Evolutionary conservation across 2,888 invertebrate genomes (phyloP), one percentile per base, ranked within the genome.

Genomic region (Ctena decussata): DNA sequence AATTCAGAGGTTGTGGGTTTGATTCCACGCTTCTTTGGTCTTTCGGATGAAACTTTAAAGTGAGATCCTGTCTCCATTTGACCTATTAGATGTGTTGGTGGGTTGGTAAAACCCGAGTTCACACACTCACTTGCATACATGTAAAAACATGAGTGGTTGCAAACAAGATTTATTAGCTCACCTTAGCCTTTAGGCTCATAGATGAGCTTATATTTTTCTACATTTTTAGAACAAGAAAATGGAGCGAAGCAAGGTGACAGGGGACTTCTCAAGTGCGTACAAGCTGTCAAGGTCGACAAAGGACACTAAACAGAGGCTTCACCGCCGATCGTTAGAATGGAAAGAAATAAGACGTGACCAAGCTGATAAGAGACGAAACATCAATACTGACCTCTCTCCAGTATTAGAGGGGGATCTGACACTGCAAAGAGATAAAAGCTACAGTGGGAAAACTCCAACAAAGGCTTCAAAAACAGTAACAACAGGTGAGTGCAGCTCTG

Each of bases 261-360:
- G 87, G 8, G 78, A 78, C 57, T 87, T 57, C 69, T 44, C 82
- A n/a, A 87, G 69, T 30, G 88, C 89, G 0, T 90, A 91, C 70
- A 91, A 91, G 76, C 75, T 85, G 57, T 87, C 87, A 57, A 77
- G 89, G 18, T 65, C 86, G 32, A 46, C 70, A 35, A 57, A 81
- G 24, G 83, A 87, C 44, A 86, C 72, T 39, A 86, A 83, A 69
- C 32, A 84, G n/a, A 77, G 93, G 27, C 73, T 91, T 30, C 88
- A 91, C 49, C 84, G 93, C 35, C 85, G 93, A 27, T 93, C 92
- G 5, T 77, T 93, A 12, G 93, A 93, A 57, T 90, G 90, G 90
- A 89, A 89, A 74, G 89, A 90, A 39, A 80, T 84, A 46, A 86
- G 94, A 6, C 85, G 87, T 11, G 91, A 90, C 35, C 84, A 85